These are phyloP conservation scores for Egretta garzetta DNA, from an alignment of 2,113 vertebrate species.

Conservation along the genomic window DNA sequence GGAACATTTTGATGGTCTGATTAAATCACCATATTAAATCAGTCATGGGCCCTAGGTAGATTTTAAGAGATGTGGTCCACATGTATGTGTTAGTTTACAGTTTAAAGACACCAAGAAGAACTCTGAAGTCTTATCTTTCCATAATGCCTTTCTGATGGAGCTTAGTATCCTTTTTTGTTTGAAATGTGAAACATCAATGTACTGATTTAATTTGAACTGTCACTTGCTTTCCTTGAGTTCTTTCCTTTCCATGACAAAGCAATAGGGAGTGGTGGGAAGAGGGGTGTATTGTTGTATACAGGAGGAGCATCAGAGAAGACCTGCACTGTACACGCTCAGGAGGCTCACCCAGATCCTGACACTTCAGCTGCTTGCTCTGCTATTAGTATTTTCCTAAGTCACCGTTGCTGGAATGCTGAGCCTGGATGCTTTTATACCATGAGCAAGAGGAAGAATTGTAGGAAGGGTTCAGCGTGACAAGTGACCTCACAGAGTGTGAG, in stretches of 20 bases:
- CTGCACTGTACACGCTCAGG: background rate
- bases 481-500: background rate
- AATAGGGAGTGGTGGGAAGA: background rate
- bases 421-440: background rate
- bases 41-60: background rate
- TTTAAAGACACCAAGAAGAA: background rate
- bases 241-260: background rate
- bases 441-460: background rate
- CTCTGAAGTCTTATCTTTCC: background rate
- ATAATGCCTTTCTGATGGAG: background rate
- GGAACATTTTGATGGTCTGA: background rate
- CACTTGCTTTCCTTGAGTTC: background rate
- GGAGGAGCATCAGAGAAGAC: background rate
- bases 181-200: background rate
- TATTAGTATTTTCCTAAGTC: background rate
- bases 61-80: background rate
- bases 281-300: accelerated
- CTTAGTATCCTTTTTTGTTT: background rate
- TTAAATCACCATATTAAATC: background rate
- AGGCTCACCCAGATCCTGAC: background rate
- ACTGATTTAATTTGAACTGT: background rate
- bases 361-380: background rate
- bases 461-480: background rate
- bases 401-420: background rate
- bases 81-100: accelerated